Evolutionary conservation across 2,888 invertebrate species (phyloP), one percentile per base, ranked within the genome.

Genomic region (Leptinotarsa tumamoca): DNA sequence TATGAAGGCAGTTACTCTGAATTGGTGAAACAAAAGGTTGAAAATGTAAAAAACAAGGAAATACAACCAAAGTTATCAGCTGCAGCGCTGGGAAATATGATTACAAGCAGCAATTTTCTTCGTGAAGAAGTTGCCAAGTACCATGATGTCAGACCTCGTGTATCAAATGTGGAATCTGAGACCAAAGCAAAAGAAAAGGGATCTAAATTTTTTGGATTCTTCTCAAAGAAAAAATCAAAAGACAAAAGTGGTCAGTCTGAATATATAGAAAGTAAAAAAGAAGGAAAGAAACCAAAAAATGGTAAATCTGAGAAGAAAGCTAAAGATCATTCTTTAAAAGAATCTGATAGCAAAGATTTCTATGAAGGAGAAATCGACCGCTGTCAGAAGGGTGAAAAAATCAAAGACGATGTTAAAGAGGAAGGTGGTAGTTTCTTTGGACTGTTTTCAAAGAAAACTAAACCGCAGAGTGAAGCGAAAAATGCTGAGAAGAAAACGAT

Each of bases 271-370:
- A 73, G 51, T 21, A 76, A 78, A 33, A 76, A 79, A 73, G 73
- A 77, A 4, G 79, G 79, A 72, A 81, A 73, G 68, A 77, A 78
- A 77, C 54, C 58, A n/a, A 78, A 69, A 17, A 63, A 71, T 67
- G 76, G 54, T 49, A 67, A 71, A 67, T 58, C 67, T 58, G 61
- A 49, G 17, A 56, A 17, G n/a, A n/a, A 63, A 33, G 33, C 7
- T 33, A 63, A 63, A 43, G n/a, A 33, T n/a, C 15, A 17, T 3
- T 43, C 63, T n/a, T 7, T 71, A 67, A 79, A 74, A 50, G 56
- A 80, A 79, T 76, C 80, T 77, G 82, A 83, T 73, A 84, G 83
- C 75, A 80, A 83, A 77, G 79, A 83, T 81, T 85, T 85, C 82
- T 74, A 84, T 71, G 77, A 81, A 73, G 80, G 78, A 79, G 86